Base-by-base conservation (phyloP, 2,888 invertebrate species). In the Amiota mariae region DNA sequence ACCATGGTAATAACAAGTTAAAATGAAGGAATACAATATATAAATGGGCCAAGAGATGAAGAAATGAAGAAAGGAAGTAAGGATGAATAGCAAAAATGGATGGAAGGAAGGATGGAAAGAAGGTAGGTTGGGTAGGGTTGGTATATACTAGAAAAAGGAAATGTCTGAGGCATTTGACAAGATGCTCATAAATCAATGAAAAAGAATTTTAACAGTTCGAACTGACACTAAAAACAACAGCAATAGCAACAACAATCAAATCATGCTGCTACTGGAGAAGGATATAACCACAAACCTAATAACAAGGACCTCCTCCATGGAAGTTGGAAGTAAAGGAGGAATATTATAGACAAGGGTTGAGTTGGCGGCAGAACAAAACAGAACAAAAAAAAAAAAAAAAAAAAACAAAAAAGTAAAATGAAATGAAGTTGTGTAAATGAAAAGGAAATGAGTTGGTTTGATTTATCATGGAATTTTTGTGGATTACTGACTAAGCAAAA, bases 361-460 rank as follows among this genome's bases (percentile, higher is more conserved):
- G 49, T 15, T 54, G 54, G 54, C 20, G 51, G 68, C 51, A 11
- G 10, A 67, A 36, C 36, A 36, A 1, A 24, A 1, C 1, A 24
- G 12, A 63, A 20, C 73, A 74, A 73, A 72, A 63, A 72, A 70
- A 57, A 64, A 18, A 20, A 66, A 51, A 24, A 59, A 20, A 63
- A 15, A 71, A 20, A 59, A 12, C 73, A 72, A 67, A 79, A 47
- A n/a, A n/a, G n/a, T n/a, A n/a, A n/a, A 15, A 47, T 48, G 77
- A 78, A 84, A 76, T 82, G 77, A 82, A 84, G 80, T 59, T 57
- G n/a, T 77, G 76, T 74, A 81, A 80, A 84, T 85, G 80, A 80
- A 79, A 80, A 84, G 87, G 85, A 85, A 85, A 85, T 86, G 86
- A 85, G 82, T 79, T 77, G 78, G 81, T 81, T 82, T 84, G 82